Percentiles rank a stretch among this genome's conserved stretches.
Evolutionary conservation across 2,888 invertebrate species (phyloP).

Genomic region (Margaritifera margaritifera): DNA sequence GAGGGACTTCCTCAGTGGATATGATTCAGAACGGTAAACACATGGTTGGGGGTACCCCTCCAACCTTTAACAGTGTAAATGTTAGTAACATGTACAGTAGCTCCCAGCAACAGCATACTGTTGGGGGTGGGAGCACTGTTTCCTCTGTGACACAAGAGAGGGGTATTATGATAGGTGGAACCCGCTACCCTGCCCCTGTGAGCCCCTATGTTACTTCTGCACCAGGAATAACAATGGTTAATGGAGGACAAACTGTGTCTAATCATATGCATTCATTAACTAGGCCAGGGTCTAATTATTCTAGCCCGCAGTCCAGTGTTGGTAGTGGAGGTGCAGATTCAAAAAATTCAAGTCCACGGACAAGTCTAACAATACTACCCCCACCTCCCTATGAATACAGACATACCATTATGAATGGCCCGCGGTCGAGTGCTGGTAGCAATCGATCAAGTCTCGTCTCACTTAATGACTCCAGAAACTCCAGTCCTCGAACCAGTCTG

Average conservation of each 20-base stretch:
- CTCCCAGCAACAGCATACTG: too few species aligned
- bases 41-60: too few species aligned
- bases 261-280: constrained; percentile 16
- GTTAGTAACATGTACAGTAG: too few species aligned
- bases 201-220: constrained; percentile 18
- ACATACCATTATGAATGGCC: constrained; percentile 43
- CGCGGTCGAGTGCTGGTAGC: constrained; percentile 61
- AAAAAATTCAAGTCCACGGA: constrained; percentile 63
- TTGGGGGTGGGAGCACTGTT: too few species aligned
- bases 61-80: too few species aligned
- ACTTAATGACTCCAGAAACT: too few species aligned
- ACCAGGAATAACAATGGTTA: constrained; percentile 27
- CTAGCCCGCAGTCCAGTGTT: constrained; percentile 71
- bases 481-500: constrained; percentile 71
- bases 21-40: too few species aligned
- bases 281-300: constrained; percentile 40
- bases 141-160: constrained; percentile 8
- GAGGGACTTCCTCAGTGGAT: too few species aligned
- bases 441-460: constrained; percentile 63
- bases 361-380: constrained; percentile 56
- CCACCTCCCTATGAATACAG: constrained; percentile 58
- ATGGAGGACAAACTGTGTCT: constrained; percentile 27
- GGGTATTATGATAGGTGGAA: constrained; percentile 53
- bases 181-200: constrained; percentile 47
- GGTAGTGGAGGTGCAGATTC: constrained; percentile 62